Evolutionary conservation across 2,797 vertebrate species (phyloP), one percentile per base, ranked within the genome.

Genomic region (Pipistrellus nathusii): DNA sequence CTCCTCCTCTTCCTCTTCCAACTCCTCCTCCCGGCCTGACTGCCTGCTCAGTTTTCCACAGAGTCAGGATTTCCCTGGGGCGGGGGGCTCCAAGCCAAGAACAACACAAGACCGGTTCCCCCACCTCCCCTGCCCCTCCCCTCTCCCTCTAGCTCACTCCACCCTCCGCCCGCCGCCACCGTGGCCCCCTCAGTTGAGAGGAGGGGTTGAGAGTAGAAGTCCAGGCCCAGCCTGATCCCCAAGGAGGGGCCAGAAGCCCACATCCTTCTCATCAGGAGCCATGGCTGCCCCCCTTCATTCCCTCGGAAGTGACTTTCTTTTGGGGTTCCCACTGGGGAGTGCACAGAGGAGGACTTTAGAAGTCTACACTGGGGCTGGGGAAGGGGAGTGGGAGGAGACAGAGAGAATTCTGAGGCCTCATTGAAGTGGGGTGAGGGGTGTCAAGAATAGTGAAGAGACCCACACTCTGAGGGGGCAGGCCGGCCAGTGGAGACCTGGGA

Each of bases 1-100:
- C 92, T 78, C 93, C 94, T 90, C 95, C 94, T 95, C 95, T 94
- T 95, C 95, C 95, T 90, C 96, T 85, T 68, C 84, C 93, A 75
- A 5, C 94, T 71, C 90, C 86, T 84, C 94, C 97, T 78, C 88
- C 91, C 90, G 10, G 90, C 95, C 92, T 89, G 73, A 78, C 95
- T 94, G 96, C 95, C 94, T 90, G 93, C 96, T 96, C 96, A 93
- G 96, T 96, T 97, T 96, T 97, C 95, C 97, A 97, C 94, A 93
- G 96, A 96, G 95, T 96, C 97, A 96, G 95, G 97, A 95, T 95
- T 96, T 97, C 96, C 97, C 97, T 93, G 96, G 97, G 96, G 96
- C 95, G 91, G 94, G 96, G 96, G 96, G 96, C 96, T 95, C 84
- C 41, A 75, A 38, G 96, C 97, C 97, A 97, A 97, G 92, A 97